Evolutionary conservation across 2,888 invertebrate genomes (phyloP).

Genomic region (Chloromyia formosa): DNA sequence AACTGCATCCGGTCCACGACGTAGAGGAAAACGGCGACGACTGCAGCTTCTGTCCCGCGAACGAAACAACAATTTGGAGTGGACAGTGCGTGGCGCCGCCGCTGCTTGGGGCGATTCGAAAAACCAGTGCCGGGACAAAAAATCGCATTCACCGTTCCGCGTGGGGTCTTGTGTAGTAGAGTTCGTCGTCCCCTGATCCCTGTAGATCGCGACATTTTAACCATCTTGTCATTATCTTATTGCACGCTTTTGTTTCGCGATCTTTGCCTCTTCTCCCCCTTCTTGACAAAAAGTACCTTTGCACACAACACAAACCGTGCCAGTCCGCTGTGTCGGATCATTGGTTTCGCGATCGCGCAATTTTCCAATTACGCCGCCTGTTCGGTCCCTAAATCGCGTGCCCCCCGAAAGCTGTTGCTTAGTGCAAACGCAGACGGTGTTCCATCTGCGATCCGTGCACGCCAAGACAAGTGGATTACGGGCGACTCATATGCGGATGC

Average conservation of each 20-base stretch:
- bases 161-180: too few species aligned
- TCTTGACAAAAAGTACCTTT: background rate
- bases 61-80: background rate
- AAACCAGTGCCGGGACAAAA: too few species aligned
- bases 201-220: background rate
- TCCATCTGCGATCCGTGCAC: too few species aligned
- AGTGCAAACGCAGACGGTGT: conserved; percentile 9
- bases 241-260: background rate
- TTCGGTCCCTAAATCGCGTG: background rate
- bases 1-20: conserved; percentile 29
- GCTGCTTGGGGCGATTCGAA: background rate
- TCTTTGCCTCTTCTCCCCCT: background rate
- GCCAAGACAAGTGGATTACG: conserved; percentile 17
- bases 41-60: conserved; percentile 33
- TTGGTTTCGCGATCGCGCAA: background rate
- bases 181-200: background rate
- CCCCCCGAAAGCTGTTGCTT: background rate
- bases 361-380: background rate
- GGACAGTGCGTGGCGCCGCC: background rate
- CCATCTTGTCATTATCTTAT: conserved; percentile 1
- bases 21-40: conserved; percentile 21
- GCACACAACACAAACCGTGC: background rate
- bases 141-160: too few species aligned
- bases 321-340: background rate
- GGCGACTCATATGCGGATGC: conserved; percentile 23